A percentile compares a stretch with the other conserved stretches of the same genome.
Conservation (phyloP, 2,888 invertebrate genomes). For the Cenopis cana region DNA sequence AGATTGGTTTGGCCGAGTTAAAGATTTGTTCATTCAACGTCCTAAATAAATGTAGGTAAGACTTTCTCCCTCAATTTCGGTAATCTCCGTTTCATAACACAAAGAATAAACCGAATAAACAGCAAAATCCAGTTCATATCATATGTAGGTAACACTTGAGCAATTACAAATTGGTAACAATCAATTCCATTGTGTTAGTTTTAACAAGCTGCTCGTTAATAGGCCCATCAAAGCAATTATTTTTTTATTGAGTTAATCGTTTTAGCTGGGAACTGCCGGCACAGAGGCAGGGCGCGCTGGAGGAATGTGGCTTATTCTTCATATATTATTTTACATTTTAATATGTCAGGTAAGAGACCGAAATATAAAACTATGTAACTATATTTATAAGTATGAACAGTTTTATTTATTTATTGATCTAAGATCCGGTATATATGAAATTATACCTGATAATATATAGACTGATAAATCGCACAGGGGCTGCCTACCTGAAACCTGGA, state of each 20-base stretch:
- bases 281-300: not conserved
- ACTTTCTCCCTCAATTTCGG: too few species aligned
- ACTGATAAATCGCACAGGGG: too few species aligned
- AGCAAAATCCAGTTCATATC: not conserved
- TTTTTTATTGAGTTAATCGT: slow-evolving; percentile 34
- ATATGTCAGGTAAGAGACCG: slow-evolving; percentile 23
- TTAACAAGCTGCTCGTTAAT: slow-evolving; percentile 36
- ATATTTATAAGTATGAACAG: too few species aligned
- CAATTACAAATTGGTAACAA: slow-evolving; percentile 15
- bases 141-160: not conserved
- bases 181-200: slow-evolving; percentile 21
- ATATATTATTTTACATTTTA: slow-evolving; percentile 25
- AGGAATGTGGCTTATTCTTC: slow-evolving; percentile 31
- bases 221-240: slow-evolving; percentile 21
- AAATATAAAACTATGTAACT: not conserved
- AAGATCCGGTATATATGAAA: too few species aligned
- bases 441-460: too few species aligned
- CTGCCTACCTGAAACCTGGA: too few species aligned
- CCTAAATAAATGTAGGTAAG: not conserved
- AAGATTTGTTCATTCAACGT: slow-evolving; percentile 7
- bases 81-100: not conserved
- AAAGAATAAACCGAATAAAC: not conserved
- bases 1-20: slow-evolving; percentile 33
- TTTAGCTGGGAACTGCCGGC: slow-evolving; percentile 10
- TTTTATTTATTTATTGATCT: too few species aligned